Base-by-base conservation (phyloP, 2,888 invertebrate genomes). In the Argyresthia goedartella region DNA sequence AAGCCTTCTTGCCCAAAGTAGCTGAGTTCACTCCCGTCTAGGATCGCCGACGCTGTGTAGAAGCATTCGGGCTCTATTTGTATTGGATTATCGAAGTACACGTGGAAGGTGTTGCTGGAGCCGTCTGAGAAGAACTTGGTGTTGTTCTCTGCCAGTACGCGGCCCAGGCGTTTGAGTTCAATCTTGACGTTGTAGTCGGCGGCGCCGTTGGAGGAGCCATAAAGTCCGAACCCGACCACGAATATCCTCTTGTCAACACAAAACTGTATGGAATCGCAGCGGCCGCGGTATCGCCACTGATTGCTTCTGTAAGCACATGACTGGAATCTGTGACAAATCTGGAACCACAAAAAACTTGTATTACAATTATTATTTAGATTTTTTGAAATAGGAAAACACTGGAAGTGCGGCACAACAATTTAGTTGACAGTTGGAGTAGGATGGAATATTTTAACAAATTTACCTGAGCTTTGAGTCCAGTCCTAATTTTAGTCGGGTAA, bases 1-100 rank as follows among this genome's bases (percentile, higher is more conserved):
- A 97, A 91, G 16, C 98, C 98, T 79, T 98, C 98, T 77, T 98
- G 98, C 7, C 98, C 98, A 76, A 98, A 98, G 78, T 97, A 98
- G 81, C 97, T 97, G 60, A 98, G 82, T 75, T 98, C 97, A 54
- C 92, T 93, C 10, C 98, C 98, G 72, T 98, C 98, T 15, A 98
- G 82, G 59, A 97, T 92, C 1, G 95, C 97, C n/a, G 97, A 97
- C 9, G 97, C 97, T 2, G 97, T 98, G 77, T 98, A 98, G 72
- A 95, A 96, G 54, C 92, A 92, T 72, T 98, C 97, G 0, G 97
- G 95, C 74, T 98, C 97, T 59, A 97, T 93, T 87, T 96, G 95
- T 67, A 92, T 91, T 1, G 95, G 92, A 71, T 95, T 94, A 61
- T 93, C 91, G 73, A 93, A 93, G 57, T 85, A 86, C 91, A 96